Percentiles rank a stretch among this genome's conserved stretches.
These are phyloP conservation scores for Pardosa pseudoannulata DNA, from an alignment of 2,888 invertebrate species.

Conservation along the genomic window DNA sequence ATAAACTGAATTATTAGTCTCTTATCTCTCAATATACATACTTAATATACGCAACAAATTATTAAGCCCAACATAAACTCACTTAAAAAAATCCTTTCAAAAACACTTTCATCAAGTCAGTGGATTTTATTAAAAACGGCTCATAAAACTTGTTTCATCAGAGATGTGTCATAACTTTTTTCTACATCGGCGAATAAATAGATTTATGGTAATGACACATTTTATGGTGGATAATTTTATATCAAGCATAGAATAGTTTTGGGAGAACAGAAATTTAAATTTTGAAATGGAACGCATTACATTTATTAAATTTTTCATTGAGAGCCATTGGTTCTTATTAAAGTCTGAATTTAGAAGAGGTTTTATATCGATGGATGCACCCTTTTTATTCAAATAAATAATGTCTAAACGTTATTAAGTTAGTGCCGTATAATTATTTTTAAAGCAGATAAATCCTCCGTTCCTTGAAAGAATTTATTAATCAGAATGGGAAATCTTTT, in stretches of 20 bases:
- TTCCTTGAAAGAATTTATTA: too few species aligned
- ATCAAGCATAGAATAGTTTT: background rate
- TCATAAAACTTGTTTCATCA: conserved; percentile 2
- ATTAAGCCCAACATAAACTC: background rate
- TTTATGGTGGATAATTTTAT: background rate
- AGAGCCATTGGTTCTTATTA: too few species aligned
- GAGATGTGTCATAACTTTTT: background rate
- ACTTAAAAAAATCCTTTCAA: background rate
- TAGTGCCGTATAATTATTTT: too few species aligned
- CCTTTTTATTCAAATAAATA: too few species aligned
- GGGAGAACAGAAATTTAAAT: background rate
- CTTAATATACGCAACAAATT: background rate
- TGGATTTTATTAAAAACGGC: background rate
- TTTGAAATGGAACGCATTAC: background rate
- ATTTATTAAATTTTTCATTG: too few species aligned
- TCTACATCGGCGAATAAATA: background rate
- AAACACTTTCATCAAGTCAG: background rate
- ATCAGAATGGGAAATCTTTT: too few species aligned
- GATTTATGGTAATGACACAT: background rate
- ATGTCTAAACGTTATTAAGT: too few species aligned
- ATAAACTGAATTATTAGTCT: too few species aligned
- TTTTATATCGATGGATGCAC: too few species aligned
- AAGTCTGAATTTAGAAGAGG: too few species aligned
- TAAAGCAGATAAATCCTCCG: too few species aligned
- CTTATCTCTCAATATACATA: too few species aligned